Evolutionary conservation across 2,888 invertebrate species (phyloP).

Genomic region (Diadegma fenestrale): DNA sequence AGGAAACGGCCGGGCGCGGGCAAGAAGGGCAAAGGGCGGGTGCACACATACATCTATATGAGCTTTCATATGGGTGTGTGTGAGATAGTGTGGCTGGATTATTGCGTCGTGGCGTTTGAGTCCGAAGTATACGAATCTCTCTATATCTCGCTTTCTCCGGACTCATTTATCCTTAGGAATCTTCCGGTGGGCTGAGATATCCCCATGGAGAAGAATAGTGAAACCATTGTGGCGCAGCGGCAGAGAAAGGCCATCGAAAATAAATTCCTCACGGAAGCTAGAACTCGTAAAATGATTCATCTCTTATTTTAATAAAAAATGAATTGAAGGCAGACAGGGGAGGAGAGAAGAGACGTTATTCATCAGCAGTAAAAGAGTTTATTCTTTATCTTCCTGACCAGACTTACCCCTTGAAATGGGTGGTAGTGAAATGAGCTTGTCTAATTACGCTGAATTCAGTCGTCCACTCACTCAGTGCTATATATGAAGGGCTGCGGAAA

Average conservation of each 20-base stretch:
- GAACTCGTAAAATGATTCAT: background rate
- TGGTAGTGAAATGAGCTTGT: constrained; percentile 48
- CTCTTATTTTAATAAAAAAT: background rate
- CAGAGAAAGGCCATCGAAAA: background rate
- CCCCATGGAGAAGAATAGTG: background rate
- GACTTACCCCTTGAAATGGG: background rate
- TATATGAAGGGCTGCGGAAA: constrained; percentile 47
- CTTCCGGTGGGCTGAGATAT: background rate
- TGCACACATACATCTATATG: background rate
- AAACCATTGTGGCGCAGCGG: background rate
- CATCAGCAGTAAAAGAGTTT: background rate
- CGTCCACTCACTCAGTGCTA: constrained; percentile 50
- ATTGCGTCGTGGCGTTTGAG: constrained; percentile 42
- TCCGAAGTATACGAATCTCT: constrained; percentile 8
- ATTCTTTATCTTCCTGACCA: background rate
- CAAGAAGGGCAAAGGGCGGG: constrained; percentile 13
- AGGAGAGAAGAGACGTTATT: background rate
- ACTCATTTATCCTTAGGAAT: constrained; percentile 22
- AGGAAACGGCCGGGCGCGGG: constrained; percentile 58
- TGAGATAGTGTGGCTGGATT: constrained; percentile 39
- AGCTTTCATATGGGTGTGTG: background rate
- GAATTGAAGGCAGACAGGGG: background rate
- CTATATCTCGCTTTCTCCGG: background rate
- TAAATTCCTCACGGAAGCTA: constrained; percentile 3
- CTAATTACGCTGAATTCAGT: constrained; percentile 75